These are phyloP conservation scores for Lasaia peninsularis DNA, from an alignment of 1,140 invertebrate genomes.

Conservation along the genomic window DNA sequence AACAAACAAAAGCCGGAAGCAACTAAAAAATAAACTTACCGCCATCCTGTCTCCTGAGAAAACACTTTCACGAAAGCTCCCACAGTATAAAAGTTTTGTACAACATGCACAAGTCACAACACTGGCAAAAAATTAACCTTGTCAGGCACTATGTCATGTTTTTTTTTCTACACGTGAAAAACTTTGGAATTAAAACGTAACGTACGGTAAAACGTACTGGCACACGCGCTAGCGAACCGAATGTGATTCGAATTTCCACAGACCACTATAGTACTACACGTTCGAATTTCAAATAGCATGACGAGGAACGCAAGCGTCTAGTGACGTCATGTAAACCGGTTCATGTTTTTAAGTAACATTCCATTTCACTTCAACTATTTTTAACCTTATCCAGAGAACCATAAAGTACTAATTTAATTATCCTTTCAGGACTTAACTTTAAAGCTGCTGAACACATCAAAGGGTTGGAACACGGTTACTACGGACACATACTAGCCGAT, in stretches of 20 bases:
- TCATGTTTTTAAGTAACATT: background rate
- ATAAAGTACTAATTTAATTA: background rate
- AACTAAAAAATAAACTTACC: conserved; percentile 9
- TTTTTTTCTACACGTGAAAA: background rate
- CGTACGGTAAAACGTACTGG: background rate
- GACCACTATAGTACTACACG: no score
- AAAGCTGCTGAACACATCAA: conserved; percentile 5
- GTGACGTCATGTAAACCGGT: conserved; percentile 8
- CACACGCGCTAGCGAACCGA: conserved; percentile 3
- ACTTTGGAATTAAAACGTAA: background rate
- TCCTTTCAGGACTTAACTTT: background rate
- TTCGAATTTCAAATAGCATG: conserved; percentile 9
- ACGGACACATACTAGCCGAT: no score
- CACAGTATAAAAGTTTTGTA: background rate
- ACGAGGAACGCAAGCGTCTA: conserved; percentile 10
- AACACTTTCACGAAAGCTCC: conserved; percentile 6
- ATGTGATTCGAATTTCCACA: conserved; percentile 3
- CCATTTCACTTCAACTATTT: background rate
- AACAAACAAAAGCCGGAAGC: conserved; percentile 8
- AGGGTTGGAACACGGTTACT: background rate
- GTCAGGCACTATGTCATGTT: background rate
- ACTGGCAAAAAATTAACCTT: background rate
- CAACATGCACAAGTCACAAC: conserved; percentile 3
- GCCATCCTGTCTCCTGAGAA: conserved; percentile 3
- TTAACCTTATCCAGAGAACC: background rate